Percentiles rank a stretch among this genome's conserved stretches.
Evolutionary conservation across 1,140 invertebrate species (phyloP).

Genomic region (Drosophila melanica): DNA sequence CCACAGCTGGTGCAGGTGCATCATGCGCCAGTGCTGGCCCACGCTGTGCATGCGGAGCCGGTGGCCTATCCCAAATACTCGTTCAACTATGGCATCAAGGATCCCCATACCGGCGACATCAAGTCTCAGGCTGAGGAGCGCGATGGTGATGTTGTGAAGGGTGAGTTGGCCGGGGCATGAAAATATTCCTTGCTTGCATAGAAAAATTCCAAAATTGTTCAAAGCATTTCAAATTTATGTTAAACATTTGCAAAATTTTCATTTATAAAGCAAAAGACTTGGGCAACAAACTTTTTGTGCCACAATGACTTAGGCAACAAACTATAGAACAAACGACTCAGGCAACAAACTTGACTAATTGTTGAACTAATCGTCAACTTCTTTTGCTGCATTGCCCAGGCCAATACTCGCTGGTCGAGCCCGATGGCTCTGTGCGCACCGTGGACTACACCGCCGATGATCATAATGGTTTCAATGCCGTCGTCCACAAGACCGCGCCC

Average conservation of each 20-base stretch:
- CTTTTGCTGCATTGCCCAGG: constrained; percentile 49
- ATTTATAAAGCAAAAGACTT: constrained; percentile 3
- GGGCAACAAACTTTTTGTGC: constrained; percentile 33
- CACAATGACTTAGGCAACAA: constrained; percentile 5
- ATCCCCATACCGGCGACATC: constrained; percentile 86
- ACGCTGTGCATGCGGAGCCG: constrained; percentile 81
- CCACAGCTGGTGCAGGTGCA: constrained; percentile 75
- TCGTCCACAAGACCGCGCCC: constrained; percentile 84
- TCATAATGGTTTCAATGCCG: constrained; percentile 86
- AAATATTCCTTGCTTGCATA: too few relatives aligned
- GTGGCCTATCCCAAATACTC: constrained; percentile 85
- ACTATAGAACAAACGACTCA: constrained; percentile 17
- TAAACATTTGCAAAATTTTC: not conserved
- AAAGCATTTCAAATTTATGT: too few relatives aligned
- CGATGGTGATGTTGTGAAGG: constrained; percentile 86
- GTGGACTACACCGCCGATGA: constrained; percentile 90
- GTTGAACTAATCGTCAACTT: not conserved
- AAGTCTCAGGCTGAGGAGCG: constrained; percentile 88
- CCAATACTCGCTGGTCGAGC: constrained; percentile 86
- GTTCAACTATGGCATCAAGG: constrained; percentile 86
- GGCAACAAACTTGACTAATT: constrained; percentile 18
- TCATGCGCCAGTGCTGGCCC: constrained; percentile 72
- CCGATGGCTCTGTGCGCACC: constrained; percentile 86
- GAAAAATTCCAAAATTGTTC: too few relatives aligned
- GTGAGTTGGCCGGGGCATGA: constrained; percentile 30